phyloP scores from a whole-genome alignment of 2,888 invertebrate species.

The Terebella lapidaria region DNA sequence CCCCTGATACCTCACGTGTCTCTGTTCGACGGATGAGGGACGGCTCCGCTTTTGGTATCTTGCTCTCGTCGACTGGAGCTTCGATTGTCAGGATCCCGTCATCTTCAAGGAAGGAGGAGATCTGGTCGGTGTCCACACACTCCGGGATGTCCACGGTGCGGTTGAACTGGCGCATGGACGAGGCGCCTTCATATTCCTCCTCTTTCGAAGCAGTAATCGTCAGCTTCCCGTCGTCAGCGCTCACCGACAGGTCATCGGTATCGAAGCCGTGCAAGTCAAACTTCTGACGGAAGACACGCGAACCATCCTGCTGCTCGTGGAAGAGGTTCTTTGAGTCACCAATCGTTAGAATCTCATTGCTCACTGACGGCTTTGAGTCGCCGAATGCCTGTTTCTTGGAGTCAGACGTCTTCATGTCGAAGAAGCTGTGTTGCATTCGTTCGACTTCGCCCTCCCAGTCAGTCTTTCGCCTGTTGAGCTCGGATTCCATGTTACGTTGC shows the following conservation, averaged over 20 bases:
- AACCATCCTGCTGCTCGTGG: conserved; percentile 24
- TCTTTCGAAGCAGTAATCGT: conserved; percentile 10
- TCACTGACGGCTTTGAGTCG: neutral
- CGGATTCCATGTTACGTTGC: conserved; percentile 38
- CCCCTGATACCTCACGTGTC: too few species aligned
- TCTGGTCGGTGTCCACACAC: conserved; percentile 13
- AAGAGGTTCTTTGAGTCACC: conserved; percentile 5
- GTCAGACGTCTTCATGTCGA: conserved; percentile 7
- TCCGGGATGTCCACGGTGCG: conserved; percentile 20
- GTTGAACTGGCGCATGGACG: conserved; percentile 14
- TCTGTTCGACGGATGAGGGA: neutral
- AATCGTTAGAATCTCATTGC: conserved; percentile 4
- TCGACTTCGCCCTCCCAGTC: conserved; percentile 42
- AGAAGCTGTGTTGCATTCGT: conserved; percentile 19
- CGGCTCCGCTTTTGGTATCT: neutral
- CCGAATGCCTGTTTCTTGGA: neutral
- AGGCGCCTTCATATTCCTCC: conserved; percentile 21
- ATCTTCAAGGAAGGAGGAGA: conserved; percentile 9
- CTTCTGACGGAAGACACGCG: conserved; percentile 35
- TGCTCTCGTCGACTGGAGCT: conserved; percentile 9
- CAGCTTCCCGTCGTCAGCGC: conserved; percentile 10
- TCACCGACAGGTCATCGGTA: conserved; percentile 13
- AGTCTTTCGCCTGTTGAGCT: conserved; percentile 37
- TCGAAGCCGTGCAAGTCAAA: conserved; percentile 19
- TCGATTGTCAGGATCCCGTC: conserved; percentile 20